Evolutionary conservation across 2,888 invertebrate genomes (phyloP).

Genomic region (Troides aeacus): DNA sequence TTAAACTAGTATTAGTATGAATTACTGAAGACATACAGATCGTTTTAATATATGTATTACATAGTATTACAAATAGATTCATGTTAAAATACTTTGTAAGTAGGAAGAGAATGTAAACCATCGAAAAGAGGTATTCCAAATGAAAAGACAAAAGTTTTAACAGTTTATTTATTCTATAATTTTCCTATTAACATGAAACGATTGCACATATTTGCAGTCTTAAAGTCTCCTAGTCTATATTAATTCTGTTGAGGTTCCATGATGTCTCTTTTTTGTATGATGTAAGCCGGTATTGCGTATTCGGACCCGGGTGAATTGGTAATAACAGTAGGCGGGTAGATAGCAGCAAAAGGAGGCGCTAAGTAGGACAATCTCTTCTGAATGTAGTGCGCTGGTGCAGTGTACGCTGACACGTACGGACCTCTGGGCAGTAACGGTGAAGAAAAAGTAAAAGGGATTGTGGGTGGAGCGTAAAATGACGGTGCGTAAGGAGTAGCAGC

Average conservation of each 20-base stretch:
- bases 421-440: slow-evolving; percentile 19
- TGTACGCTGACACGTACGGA: slow-evolving; percentile 19
- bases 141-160: too few relatives aligned
- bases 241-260: not conserved
- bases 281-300: not conserved
- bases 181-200: slow-evolving; percentile 1
- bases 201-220: not conserved
- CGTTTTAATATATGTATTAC: too few relatives aligned
- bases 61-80: too few relatives aligned
- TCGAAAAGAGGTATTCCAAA: too few relatives aligned
- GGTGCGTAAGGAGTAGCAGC: slow-evolving; percentile 21
- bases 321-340: not conserved
- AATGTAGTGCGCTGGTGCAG: slow-evolving; percentile 21
- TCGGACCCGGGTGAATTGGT: not conserved
- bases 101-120: too few relatives aligned
- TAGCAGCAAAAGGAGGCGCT: not conserved
- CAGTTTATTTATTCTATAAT: not conserved
- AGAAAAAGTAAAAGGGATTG: slow-evolving; percentile 2
- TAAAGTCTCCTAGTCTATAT: not conserved
- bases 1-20: too few relatives aligned
- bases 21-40: too few relatives aligned
- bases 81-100: too few relatives aligned
- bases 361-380: slow-evolving; percentile 16
- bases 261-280: slow-evolving; percentile 13
- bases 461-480: slow-evolving; percentile 22